Conservation (phyloP, 2,888 invertebrate species). For the Leptopterna dolabrata region DNA sequence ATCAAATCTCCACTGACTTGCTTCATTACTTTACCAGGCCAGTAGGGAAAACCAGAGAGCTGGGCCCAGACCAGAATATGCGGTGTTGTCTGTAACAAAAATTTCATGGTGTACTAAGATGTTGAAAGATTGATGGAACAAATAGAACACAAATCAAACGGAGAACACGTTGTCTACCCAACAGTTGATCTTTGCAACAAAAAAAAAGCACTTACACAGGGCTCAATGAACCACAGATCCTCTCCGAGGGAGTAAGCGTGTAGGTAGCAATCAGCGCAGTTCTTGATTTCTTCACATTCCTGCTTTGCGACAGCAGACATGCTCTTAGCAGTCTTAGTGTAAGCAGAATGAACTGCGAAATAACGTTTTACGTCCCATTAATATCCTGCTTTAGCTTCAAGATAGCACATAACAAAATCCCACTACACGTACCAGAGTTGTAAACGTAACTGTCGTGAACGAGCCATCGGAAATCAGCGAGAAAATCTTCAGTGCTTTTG, state of each 20-base stretch:
- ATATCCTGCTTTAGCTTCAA: background rate
- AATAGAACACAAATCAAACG: background rate
- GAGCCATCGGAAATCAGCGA: conserved; percentile 93
- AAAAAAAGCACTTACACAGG: conserved; percentile 77
- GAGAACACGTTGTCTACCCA: no score
- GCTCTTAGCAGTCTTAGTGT: conserved; percentile 80
- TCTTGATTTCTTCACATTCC: conserved; percentile 82
- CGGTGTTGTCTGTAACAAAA: conserved; percentile 74
- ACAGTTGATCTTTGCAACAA: no score
- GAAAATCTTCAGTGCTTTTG: conserved; percentile 88
- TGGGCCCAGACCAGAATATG: conserved; percentile 96
- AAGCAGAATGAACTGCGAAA: conserved; percentile 78
- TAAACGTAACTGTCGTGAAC: conserved; percentile 92
- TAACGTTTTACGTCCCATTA: background rate
- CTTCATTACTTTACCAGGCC: conserved; percentile 89
- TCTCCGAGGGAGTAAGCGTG: conserved; percentile 75
- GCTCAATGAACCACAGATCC: conserved; percentile 90
- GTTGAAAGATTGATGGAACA: background rate
- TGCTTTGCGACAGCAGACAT: conserved; percentile 84
- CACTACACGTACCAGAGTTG: conserved; percentile 79
- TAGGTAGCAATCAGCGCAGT: conserved; percentile 91
- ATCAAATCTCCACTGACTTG: conserved; percentile 74
- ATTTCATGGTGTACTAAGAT: conserved; percentile 52
- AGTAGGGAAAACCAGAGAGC: conserved; percentile 95
- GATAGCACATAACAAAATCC: background rate